Base-by-base conservation (phyloP, 2,888 invertebrate genomes). In the Rhamphomyia laevipes region DNA sequence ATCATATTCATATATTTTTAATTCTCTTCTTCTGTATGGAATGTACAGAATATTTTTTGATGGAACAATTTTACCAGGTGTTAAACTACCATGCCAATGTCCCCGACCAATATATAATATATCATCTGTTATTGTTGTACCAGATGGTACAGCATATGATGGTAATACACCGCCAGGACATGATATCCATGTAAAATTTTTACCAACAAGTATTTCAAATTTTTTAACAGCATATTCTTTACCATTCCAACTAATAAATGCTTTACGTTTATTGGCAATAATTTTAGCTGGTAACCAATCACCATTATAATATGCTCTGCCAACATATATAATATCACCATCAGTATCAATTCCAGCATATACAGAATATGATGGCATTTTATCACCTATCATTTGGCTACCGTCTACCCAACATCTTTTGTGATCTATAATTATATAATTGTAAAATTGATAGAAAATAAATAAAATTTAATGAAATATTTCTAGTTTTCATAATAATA, bases 241-340 rank as follows among this genome's bases (percentile, higher is more conserved):
- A 9, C 80, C 80, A 35, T 63, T 65, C 61, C 63, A 67, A 43
- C 65, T 64, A 0, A 68, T 62, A 35, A 68, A 68, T 1, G 68
- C 69, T 52, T 64, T 64, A 4, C 58, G 59, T 55, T 67, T 67
- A 57, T 56, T 63, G 30, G 68, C 68, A n/a, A 80, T 74, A 1
- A 80, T 71, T 37, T 80, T 81, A 1, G 80, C 78, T 3, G 80
- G 80, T 33, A 80, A 55, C 68, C 75, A 68, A 58, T 80, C 79
- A 17, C 77, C 82, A 51, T 76, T 74, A 59, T 84, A 79, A 50
- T 70, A 75, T 1, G 80, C 78, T 45, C 87, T 75, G 0, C 86
- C 88, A 1, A 87, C 82, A 64, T 77, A 88, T 59, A 89, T 84
- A 46, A 77, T 72, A 1, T 76, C 73, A 1, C 87, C 86, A 57